Percentiles rank a stretch among this genome's conserved stretches.
Evolutionary conservation across 2,888 invertebrate genomes (phyloP).

Genomic region (Quadroppia sp.): DNA sequence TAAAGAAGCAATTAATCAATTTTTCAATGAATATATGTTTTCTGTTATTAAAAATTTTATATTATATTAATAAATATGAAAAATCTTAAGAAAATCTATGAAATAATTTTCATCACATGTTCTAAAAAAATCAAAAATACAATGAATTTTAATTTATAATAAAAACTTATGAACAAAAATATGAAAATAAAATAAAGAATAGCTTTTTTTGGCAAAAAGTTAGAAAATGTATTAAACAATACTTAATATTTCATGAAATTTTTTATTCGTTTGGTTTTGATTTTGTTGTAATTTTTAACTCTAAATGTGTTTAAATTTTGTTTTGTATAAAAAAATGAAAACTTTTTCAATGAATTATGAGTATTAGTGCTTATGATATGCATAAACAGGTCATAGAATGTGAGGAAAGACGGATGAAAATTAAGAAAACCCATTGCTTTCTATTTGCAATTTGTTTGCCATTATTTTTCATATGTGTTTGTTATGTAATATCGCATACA

Average conservation of each 20-base stretch:
- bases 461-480: background rate
- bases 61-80: background rate
- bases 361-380: background rate
- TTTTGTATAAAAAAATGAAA: background rate
- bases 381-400: background rate
- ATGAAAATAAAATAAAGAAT: background rate
- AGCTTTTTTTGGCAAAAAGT: background rate
- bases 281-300: background rate
- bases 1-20: conserved; percentile 12
- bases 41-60: conserved; percentile 47
- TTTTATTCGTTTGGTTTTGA: too few relatives aligned
- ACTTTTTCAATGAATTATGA: background rate
- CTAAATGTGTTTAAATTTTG: background rate
- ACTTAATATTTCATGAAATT: conserved; percentile 14
- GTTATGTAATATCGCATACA: background rate
- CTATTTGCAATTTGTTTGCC: conserved; percentile 15
- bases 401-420: background rate
- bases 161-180: too few relatives aligned
- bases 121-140: background rate
- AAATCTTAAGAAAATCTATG: background rate
- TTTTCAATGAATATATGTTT: conserved; percentile 60
- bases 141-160: conserved; percentile 24
- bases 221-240: background rate
- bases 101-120: background rate
- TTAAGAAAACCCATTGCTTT: background rate